phyloP scores from a whole-genome alignment of 2,113 vertebrate genomes.

The Alaudala cheleensis region DNA sequence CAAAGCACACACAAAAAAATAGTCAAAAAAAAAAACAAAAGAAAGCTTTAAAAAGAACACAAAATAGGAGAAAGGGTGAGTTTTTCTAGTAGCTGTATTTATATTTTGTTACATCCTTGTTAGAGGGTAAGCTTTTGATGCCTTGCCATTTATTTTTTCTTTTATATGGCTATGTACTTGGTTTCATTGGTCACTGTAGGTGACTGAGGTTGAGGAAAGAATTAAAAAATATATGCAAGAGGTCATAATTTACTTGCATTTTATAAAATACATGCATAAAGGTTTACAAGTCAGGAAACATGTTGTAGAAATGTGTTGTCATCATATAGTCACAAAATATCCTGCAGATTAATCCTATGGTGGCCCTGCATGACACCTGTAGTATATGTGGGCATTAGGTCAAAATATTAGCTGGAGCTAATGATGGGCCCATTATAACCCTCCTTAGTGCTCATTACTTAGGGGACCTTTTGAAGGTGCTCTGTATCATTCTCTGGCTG shows the following conservation, averaged over 20 bases:
- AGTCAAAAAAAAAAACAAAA: not conserved
- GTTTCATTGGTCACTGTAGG: not conserved
- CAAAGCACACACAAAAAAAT: not conserved
- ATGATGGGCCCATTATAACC: slow-evolving; percentile 51
- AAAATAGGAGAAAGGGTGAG: not conserved
- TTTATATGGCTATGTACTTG: not conserved
- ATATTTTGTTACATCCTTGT: not conserved
- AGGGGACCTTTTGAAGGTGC: slow-evolving; percentile 62
- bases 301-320: slow-evolving; percentile 55
- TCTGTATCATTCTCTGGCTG: slow-evolving; percentile 63
- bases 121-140: not conserved
- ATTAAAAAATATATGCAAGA: not conserved
- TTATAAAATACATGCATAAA: not conserved
- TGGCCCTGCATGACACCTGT: slow-evolving; percentile 55
- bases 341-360: slow-evolving; percentile 34
- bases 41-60: not conserved
- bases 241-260: not conserved
- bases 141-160: not conserved
- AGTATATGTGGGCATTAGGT: slow-evolving; percentile 41
- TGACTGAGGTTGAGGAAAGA: not conserved
- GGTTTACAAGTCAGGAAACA: not conserved
- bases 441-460: slow-evolving; percentile 61
- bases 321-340: slow-evolving; percentile 14
- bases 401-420: slow-evolving; percentile 65
- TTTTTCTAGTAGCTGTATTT: not conserved